Conservation (phyloP, 23 tunicate species). For the Trididemnum miniatum region DNA sequence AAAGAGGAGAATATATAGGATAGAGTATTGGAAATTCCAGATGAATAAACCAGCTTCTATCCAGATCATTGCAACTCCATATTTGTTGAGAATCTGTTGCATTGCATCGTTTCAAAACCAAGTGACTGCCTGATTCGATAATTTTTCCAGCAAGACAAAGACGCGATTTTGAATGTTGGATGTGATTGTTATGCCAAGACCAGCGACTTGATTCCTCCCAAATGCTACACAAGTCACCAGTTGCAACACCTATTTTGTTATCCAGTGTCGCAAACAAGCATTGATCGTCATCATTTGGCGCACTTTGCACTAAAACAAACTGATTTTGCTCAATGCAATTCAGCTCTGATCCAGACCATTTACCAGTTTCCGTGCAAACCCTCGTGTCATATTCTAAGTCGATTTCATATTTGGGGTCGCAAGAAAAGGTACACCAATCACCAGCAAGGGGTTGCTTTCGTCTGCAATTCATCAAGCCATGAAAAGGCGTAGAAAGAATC, state of each 20-base stretch:
- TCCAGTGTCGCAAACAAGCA: conserved; percentile 35
- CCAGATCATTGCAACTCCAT: conserved; percentile 50
- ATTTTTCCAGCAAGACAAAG: conserved; percentile 39
- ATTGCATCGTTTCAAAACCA: conserved; percentile 39
- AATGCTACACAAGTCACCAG: neutral
- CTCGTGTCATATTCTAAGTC: conserved; percentile 9
- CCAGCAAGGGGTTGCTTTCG: conserved; percentile 21
- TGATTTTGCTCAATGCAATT: conserved; percentile 41
- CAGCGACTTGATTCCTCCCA: conserved; percentile 18
- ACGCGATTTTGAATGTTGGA: conserved; percentile 27
- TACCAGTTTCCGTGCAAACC: conserved; percentile 39
- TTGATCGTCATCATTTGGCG: conserved; percentile 32
- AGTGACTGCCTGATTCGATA: neutral
- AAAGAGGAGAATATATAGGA: conserved; percentile 40
- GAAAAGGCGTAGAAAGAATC: conserved; percentile 24
- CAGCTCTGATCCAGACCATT: conserved; percentile 42
- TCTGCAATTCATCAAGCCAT: conserved; percentile 25
- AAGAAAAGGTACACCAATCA: conserved; percentile 16
- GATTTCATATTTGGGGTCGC: conserved; percentile 38
- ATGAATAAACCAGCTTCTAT: conserved; percentile 40
- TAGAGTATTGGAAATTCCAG: conserved; percentile 12
- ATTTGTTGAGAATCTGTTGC: conserved; percentile 31
- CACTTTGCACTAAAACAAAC: conserved; percentile 47
- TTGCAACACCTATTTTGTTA: neutral
- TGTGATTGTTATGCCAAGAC: conserved; percentile 49